Conservation (phyloP, 1,140 invertebrate species). For the Musca domestica region DNA sequence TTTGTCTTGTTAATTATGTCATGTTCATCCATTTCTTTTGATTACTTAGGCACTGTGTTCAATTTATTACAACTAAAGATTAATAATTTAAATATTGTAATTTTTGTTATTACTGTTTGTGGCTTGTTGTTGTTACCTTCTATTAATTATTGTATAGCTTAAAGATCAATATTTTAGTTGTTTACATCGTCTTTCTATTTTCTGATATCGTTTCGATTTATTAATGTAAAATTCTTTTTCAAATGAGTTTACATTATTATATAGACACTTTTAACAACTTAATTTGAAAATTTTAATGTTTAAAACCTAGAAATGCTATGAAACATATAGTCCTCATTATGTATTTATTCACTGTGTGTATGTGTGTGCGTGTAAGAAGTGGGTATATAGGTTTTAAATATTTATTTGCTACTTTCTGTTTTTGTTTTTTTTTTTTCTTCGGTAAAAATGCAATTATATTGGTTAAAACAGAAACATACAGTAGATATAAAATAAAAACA, state of each 20-base stretch:
- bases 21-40: conserved; percentile 32
- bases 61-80: conserved; percentile 52
- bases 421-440: conserved; percentile 11
- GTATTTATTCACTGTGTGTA: no score
- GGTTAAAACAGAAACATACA: no score
- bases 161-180: conserved; percentile 7
- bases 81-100: conserved; percentile 24
- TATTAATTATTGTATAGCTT: conserved; percentile 9
- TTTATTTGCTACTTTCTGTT: conserved; percentile 15
- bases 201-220: background rate
- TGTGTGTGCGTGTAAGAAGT: no score
- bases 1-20: conserved; percentile 1
- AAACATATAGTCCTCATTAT: conserved; percentile 12
- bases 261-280: conserved; percentile 10
- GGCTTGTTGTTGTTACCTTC: conserved; percentile 1
- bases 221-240: conserved; percentile 17
- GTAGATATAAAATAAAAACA: no score
- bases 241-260: conserved; percentile 12
- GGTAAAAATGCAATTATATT: no score
- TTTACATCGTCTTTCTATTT: background rate
- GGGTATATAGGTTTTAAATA: background rate
- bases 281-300: conserved; percentile 14
- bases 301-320: conserved; percentile 20
- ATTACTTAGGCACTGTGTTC: conserved; percentile 55
- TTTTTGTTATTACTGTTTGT: background rate